phyloP scores from a whole-genome alignment of 2,113 vertebrate species.

The Prolemur simus region DNA sequence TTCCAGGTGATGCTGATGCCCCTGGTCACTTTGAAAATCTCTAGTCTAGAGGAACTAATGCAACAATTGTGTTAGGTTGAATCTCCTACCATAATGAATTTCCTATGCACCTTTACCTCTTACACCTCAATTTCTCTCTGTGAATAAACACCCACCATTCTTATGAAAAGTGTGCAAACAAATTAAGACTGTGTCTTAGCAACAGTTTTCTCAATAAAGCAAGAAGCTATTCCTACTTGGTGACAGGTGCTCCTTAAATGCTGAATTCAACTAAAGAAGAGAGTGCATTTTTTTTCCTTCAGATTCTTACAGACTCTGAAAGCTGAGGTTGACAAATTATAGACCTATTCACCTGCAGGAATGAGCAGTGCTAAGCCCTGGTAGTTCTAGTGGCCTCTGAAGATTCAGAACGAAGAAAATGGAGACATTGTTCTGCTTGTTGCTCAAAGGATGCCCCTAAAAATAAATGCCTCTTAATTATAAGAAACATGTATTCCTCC shows the following conservation, averaged over 20 bases:
- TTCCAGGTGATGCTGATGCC: background rate
- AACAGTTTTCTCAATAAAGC: conserved; percentile 54
- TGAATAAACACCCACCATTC: conserved; percentile 53
- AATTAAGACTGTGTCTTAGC: conserved; percentile 60
- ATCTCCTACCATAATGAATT: background rate
- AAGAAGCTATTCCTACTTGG: background rate
- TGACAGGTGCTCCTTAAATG: background rate
- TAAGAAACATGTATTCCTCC: conserved; percentile 56
- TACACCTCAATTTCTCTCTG: conserved; percentile 1
- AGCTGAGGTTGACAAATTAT: background rate
- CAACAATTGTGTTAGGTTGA: background rate
- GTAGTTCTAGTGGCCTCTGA: background rate
- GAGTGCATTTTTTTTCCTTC: background rate
- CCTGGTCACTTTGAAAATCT: background rate
- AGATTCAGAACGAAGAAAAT: conserved; percentile 4
- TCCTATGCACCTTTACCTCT: background rate
- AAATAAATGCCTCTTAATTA: conserved; percentile 59
- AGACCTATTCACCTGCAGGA: background rate
- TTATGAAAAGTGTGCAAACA: conserved; percentile 64
- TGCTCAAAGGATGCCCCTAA: conserved; percentile 33
- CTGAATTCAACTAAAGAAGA: background rate
- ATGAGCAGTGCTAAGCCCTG: background rate
- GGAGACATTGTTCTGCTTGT: background rate
- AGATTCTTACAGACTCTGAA: background rate
- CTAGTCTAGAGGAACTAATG: background rate